A percentile compares a stretch with the other conserved stretches of the same genome.
phyloP scores from a whole-genome alignment of 2,113 vertebrate genomes.

The Murina feae region DNA sequence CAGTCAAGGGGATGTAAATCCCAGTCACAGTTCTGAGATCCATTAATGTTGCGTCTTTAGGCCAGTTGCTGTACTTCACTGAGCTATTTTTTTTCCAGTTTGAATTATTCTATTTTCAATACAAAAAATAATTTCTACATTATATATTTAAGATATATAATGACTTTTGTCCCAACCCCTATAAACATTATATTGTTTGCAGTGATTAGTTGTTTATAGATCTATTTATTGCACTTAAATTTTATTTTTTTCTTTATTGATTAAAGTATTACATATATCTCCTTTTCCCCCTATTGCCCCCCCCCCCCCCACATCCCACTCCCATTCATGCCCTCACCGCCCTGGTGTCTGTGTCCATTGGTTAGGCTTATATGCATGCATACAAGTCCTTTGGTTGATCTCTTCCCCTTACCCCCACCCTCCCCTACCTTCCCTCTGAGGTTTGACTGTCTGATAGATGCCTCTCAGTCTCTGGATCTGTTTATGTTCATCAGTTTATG shows the following conservation, averaged over 20 bases:
- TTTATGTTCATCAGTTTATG: too few relatives aligned
- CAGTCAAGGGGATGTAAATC: background rate
- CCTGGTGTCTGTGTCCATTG: too few relatives aligned
- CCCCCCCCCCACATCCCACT: too few relatives aligned
- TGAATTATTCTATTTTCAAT: conserved; percentile 2
- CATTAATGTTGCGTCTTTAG: background rate
- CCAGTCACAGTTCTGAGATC: background rate
- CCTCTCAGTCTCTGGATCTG: too few relatives aligned
- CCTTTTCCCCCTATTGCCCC: too few relatives aligned
- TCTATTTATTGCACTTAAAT: background rate
- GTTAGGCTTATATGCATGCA: too few relatives aligned
- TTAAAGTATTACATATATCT: too few relatives aligned
- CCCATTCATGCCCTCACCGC: too few relatives aligned
- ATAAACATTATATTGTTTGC: background rate
- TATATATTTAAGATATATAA: background rate
- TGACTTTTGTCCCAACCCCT: background rate
- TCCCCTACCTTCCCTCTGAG: too few relatives aligned
- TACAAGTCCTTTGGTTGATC: too few relatives aligned
- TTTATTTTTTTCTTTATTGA: background rate
- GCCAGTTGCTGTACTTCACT: background rate
- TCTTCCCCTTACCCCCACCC: too few relatives aligned
- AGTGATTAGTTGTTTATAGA: background rate
- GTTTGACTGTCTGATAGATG: too few relatives aligned
- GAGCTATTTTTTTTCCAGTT: background rate
- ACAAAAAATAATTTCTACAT: background rate